Evolutionary conservation across 2,113 vertebrate genomes (phyloP).

Genomic region (Eclectus roratus): DNA sequence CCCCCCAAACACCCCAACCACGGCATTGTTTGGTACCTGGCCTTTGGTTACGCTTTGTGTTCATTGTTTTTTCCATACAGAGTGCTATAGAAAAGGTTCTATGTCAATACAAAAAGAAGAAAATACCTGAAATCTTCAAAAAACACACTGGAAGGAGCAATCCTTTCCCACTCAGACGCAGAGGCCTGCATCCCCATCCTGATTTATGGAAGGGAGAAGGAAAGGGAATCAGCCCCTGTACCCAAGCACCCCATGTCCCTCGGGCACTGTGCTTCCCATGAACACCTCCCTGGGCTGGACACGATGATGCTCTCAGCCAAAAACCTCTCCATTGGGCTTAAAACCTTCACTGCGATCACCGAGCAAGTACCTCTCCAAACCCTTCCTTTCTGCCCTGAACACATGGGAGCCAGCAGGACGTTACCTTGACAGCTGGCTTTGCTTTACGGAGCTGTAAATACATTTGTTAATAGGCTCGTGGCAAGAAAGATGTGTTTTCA

Average conservation of each 20-base stretch:
- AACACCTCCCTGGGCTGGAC: neutral
- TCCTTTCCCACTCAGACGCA: neutral
- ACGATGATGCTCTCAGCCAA: neutral
- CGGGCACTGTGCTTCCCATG: accelerated
- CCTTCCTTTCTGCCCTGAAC: neutral
- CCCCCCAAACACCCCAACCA: neutral
- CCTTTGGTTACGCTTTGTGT: neutral
- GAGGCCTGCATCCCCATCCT: neutral
- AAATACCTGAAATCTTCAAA: neutral
- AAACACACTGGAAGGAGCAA: neutral
- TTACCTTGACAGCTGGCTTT: conserved; percentile 65
- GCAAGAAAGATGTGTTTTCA: conserved; percentile 37
- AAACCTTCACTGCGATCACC: neutral
- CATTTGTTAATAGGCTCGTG: conserved; percentile 60
- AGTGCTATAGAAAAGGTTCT: neutral
- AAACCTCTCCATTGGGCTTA: neutral
- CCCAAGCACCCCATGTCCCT: neutral
- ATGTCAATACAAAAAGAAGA: neutral
- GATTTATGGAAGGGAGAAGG: neutral
- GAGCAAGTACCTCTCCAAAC: neutral
- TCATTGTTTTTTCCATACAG: neutral
- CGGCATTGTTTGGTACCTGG: neutral
- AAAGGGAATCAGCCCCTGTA: neutral
- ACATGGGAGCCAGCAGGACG: neutral
- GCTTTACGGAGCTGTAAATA: conserved; percentile 64